These are phyloP conservation scores for Drosophila leonis DNA, from an alignment of 2,888 invertebrate species.

Conservation along the genomic window DNA sequence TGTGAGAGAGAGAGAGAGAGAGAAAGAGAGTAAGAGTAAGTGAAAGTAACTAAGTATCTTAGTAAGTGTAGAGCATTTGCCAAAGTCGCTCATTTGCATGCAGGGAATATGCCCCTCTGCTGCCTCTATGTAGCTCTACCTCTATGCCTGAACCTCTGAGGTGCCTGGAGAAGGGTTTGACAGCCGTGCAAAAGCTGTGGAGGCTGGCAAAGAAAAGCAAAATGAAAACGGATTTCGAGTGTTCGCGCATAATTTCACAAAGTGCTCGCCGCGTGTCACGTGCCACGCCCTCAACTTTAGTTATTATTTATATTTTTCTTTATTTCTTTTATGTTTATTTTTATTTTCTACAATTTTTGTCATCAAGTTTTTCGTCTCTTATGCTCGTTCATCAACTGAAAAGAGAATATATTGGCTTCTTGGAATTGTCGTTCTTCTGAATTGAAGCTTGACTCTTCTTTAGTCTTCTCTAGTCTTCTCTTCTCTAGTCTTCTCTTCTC, in stretches of 20 bases:
- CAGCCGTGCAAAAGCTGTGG: constrained; percentile 10
- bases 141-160: constrained; percentile 5
- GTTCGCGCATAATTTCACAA: constrained; percentile 53
- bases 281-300: constrained; percentile 5
- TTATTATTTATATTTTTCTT: constrained; percentile 39
- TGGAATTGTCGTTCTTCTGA: neutral
- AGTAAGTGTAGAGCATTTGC: constrained; percentile 7
- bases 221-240: constrained; percentile 16
- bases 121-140: neutral
- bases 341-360: constrained; percentile 21
- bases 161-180: constrained; percentile 59
- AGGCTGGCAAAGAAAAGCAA: too few species aligned
- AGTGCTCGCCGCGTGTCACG: constrained; percentile 39
- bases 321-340: constrained; percentile 11
- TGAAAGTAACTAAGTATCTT: constrained; percentile 1
- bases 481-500: neutral
- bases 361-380: neutral
- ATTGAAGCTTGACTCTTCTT: too few species aligned
- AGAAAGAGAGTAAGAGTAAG: neutral
- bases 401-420: neutral
- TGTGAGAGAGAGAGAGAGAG: neutral
- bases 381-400: neutral
- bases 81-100: constrained; percentile 65
- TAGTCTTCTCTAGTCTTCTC: neutral
- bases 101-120: constrained; percentile 43